Evolutionary conservation across 2,888 invertebrate genomes (phyloP), one percentile per base, ranked within the genome.

Genomic region (Mythimna pallens): DNA sequence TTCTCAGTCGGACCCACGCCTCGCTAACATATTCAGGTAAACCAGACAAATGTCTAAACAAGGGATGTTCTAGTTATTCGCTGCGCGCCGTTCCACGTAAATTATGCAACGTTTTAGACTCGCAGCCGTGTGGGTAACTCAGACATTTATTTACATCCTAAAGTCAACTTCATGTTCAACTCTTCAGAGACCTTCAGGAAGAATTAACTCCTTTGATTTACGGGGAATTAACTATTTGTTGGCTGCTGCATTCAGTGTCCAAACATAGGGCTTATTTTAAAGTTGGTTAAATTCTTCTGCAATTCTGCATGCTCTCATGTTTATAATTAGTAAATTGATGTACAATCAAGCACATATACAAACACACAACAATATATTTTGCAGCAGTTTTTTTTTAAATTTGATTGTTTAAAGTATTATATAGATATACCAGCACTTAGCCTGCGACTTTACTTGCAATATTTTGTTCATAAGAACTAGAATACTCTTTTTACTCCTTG

Each of bases 91-190:
- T 67, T 66, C 76, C 65, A 76, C 70, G 74, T 86, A 72, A 86
- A 86, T 83, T 85, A 84, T 83, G 84, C 84, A 83, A 70, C 67
- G 80, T 65, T 81, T 70, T 74, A 82, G 72, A 76, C 73, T 64
- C 57, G 12, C 34, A 65, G 40, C 59, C 61, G 80, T 70, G 70
- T 25, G 55, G 30, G 74, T 58, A 58, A 70, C 72, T 52, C 68
- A 59, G 65, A 68, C 66, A 65, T 75, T 70, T 80, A 80, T 83
- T 83, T 80, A 80, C 83, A 80, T 74, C 74, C 71, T 69, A 68
- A 83, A 83, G 80, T 74, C 76, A 58, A 68, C 65, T 80, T 67
- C 58, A 22, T 30, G 52, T 59, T 67, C 57, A 43, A 30, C 58
- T 58, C 55, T 14, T 54, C 61, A 12, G 70, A 20, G 36, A 17